phyloP scores from a whole-genome alignment of 1,140 invertebrate species.

The Latrodectus geometricus region DNA sequence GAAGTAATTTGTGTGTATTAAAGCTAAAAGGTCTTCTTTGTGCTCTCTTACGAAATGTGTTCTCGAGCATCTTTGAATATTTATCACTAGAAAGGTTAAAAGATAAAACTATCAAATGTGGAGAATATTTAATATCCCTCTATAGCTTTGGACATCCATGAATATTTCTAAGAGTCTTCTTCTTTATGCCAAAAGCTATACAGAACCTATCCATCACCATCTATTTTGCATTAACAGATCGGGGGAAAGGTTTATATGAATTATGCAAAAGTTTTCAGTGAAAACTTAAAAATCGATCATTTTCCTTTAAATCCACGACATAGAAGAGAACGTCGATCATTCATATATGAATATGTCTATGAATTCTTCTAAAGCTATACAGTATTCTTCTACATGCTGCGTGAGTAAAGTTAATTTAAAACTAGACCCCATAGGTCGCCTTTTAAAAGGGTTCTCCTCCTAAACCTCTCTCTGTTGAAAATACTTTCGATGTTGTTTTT shows the following conservation, averaged over 20 bases:
- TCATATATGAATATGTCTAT: slow-evolving; percentile 14
- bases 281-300: slow-evolving; percentile 56
- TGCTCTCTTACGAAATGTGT: too few relatives aligned
- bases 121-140: slow-evolving; percentile 28
- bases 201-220: slow-evolving; percentile 48
- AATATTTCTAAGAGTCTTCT: slow-evolving; percentile 34
- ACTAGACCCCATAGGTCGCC: background rate
- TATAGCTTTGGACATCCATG: slow-evolving; percentile 3
- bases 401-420: slow-evolving; percentile 13
- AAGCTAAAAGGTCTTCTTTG: too few relatives aligned
- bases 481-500: background rate
- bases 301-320: slow-evolving; percentile 23
- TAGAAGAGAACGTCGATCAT: slow-evolving; percentile 32
- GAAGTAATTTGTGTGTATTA: too few relatives aligned
- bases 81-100: background rate
- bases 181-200: slow-evolving; percentile 8
- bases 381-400: background rate
- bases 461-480: background rate
- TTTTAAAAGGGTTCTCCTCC: background rate
- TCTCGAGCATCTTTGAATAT: too few relatives aligned
- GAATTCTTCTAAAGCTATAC: background rate
- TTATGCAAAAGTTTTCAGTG: slow-evolving; percentile 52
- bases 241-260: slow-evolving; percentile 47
- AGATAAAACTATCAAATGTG: slow-evolving; percentile 16
- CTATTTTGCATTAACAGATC: slow-evolving; percentile 57